A percentile compares a stretch with the other conserved stretches of the same genome.
Conservation (phyloP, 2,113 vertebrate species). For the Syngnathoides biaculeatus region DNA sequence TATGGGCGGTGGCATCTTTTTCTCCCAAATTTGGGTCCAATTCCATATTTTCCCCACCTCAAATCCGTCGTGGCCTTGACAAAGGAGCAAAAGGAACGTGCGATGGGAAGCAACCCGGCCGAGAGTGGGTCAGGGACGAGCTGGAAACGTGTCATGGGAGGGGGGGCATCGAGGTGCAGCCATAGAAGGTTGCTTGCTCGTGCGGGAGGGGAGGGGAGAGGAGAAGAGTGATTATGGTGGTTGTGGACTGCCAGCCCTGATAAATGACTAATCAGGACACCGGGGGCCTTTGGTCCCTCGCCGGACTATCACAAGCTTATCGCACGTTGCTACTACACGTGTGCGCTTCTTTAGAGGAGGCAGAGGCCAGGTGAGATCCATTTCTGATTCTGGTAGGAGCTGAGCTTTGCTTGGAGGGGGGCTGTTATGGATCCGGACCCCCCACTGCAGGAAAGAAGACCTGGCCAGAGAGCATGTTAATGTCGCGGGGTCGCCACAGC, state of each 20-base stretch:
- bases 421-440: constrained; percentile 60
- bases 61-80: not conserved
- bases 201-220: constrained; percentile 48
- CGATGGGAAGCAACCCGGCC: constrained; percentile 16
- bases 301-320: constrained; percentile 68
- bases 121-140: constrained; percentile 23
- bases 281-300: constrained; percentile 69
- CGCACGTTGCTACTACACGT: constrained; percentile 53
- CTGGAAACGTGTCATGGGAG: constrained; percentile 36
- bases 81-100: not conserved
- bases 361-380: constrained; percentile 48
- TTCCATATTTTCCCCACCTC: not conserved
- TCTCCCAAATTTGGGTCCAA: not conserved
- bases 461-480: not conserved
- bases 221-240: constrained; percentile 73
- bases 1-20: not conserved
- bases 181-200: constrained; percentile 22
- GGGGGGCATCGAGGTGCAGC: constrained; percentile 58
- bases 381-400: constrained; percentile 50
- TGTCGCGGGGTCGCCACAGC: no score
- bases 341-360: constrained; percentile 46
- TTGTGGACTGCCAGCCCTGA: constrained; percentile 71
- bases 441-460: constrained; percentile 46
- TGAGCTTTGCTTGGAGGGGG: constrained; percentile 48
- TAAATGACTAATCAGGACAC: constrained; percentile 76